These are phyloP conservation scores for Omphaloscelis lunosa DNA, from an alignment of 2,888 invertebrate genomes.

Conservation along the genomic window DNA sequence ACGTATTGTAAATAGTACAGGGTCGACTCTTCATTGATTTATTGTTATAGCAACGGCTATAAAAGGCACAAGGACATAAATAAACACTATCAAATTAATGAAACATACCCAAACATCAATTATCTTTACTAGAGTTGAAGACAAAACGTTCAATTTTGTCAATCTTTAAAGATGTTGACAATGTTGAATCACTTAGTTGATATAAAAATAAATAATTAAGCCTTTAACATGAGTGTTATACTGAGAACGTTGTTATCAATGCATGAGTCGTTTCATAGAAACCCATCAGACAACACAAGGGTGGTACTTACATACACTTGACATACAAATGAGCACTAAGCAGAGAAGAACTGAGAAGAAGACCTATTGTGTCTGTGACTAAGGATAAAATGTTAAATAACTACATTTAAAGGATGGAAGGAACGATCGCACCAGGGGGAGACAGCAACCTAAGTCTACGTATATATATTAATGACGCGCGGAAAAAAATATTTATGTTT, in stretches of 20 bases:
- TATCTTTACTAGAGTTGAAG: neutral
- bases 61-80: slow-evolving; percentile 10
- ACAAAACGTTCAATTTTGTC: neutral
- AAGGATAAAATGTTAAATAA: neutral
- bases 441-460: neutral
- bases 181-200: neutral
- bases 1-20: neutral
- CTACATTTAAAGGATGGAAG: neutral
- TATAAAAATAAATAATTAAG: neutral
- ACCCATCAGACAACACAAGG: slow-evolving; percentile 47
- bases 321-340: neutral
- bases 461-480: neutral
- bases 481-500: neutral
- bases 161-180: neutral
- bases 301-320: slow-evolving; percentile 10
- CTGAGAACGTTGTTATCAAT: slow-evolving; percentile 25
- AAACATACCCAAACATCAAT: neutral
- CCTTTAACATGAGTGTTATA: no score
- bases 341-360: neutral
- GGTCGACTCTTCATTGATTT: slow-evolving; percentile 5
- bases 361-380: neutral
- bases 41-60: slow-evolving; percentile 12
- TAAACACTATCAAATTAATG: neutral
- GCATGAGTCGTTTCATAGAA: slow-evolving; percentile 43
- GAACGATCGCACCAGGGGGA: neutral